Evolutionary conservation across 2,888 invertebrate genomes (phyloP).

Genomic region (Yponomeuta cagnagella): DNA sequence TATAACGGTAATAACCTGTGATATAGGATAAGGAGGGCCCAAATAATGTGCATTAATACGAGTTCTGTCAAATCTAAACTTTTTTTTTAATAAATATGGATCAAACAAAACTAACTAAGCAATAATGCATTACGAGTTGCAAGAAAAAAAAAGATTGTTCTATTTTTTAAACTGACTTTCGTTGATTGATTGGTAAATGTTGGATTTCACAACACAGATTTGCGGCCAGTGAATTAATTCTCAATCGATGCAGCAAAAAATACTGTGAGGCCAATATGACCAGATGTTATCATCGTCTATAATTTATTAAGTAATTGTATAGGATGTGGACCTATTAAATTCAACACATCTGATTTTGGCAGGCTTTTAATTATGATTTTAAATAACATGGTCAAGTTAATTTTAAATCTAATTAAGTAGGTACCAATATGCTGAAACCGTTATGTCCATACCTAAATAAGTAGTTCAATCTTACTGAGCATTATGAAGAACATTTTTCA

Average conservation of each 20-base stretch:
- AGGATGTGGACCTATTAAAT: neutral
- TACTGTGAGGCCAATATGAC: neutral
- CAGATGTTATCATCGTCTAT: neutral
- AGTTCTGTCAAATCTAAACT: no score
- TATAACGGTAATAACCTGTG: no score
- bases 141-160: neutral
- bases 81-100: no score
- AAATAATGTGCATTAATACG: no score
- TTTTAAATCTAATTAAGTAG: neutral
- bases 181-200: neutral
- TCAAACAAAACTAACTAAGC: no score
- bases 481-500: no score
- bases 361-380: neutral
- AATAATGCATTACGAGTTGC: no score
- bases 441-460: neutral
- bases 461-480: neutral
- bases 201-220: neutral
- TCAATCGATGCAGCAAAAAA: neutral
- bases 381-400: neutral
- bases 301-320: constrained; percentile 4
- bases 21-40: no score
- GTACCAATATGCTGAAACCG: neutral
- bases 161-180: neutral
- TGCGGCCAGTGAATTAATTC: neutral
- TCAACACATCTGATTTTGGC: neutral